Evolutionary conservation across 2,888 invertebrate species (phyloP), one percentile per base, ranked within the genome.

Genomic region (Cecidostiba fungosa): DNA sequence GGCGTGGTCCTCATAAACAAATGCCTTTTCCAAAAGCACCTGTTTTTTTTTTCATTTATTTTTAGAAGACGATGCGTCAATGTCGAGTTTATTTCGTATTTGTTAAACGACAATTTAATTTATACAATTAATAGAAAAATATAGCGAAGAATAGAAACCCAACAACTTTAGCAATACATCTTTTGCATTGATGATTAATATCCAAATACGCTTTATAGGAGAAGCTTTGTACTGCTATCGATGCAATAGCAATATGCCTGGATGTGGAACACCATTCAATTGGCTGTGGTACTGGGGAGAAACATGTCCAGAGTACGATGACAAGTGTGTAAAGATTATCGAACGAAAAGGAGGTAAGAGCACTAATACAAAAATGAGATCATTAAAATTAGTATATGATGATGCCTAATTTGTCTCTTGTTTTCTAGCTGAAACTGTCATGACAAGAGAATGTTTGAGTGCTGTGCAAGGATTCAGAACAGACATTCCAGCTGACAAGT

Each of bases 401-500:
- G 54, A 47, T 29, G 43, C 76, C 29, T 43, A 77, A 85, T 43
- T 32, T 69, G 32, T 0, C 29, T 73, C 69, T 59, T 66, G n/a
- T 50, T 81, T 94, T 93, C 86, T 93, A 98, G 98, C 96, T 36
- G 95, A 96, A 91, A 95, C 95, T 90, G 95, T 97, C 0, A 97
- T 98, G 73, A 98, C 97, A 0, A 94, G 98, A 89, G 97, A 97
- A 89, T 98, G 98, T 92, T 93, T 98, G 70, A 98, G 98, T 91
- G 95, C 96, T 62, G 94, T 98, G 85, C 95, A 95, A 91, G 96
- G 95, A 59, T 95, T 97, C 89, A 95, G 98, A 81, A 97, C 96
- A 4, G 98, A 98, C 90, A 97, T 98, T 89, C 98, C 98, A 8
- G 97, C 98, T 0, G 98, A 98, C 92, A 97, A 96, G 86, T 98